Conservation (phyloP, 2,113 vertebrate species). For the Monopterus albus region DNA sequence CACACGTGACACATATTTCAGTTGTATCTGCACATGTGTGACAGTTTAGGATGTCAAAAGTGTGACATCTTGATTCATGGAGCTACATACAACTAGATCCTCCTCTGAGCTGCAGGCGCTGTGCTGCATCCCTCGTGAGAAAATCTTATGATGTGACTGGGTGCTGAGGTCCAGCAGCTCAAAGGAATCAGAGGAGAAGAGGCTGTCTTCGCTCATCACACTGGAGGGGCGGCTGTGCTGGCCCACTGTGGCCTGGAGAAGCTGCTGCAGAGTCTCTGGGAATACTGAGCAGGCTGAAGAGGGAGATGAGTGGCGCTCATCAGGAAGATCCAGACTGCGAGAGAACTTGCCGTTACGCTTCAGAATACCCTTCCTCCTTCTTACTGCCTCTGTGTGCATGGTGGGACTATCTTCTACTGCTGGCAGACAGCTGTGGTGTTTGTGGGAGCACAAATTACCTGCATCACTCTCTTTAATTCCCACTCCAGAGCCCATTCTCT, state of each 20-base stretch:
- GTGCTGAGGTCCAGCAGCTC: conserved; percentile 79
- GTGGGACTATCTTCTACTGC: conserved; percentile 51
- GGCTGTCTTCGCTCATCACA: conserved; percentile 82
- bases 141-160: conserved; percentile 66
- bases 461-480: conserved; percentile 25
- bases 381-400: conserved; percentile 64
- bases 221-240: conserved; percentile 78
- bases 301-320: conserved; percentile 28
- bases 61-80: too few relatives aligned
- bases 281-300: conserved; percentile 37
- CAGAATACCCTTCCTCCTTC: conserved; percentile 82
- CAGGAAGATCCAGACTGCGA: conserved; percentile 78
- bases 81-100: conserved; percentile 36
- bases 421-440: conserved; percentile 21
- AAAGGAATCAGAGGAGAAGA: conserved; percentile 83
- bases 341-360: conserved; percentile 85
- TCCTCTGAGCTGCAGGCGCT: conserved; percentile 75
- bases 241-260: conserved; percentile 55
- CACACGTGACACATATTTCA: too few relatives aligned
- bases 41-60: too few relatives aligned
- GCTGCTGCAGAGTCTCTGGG: conserved; percentile 73
- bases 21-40: conserved; percentile 10
- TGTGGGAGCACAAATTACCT: conserved; percentile 20
- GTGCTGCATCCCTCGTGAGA: conserved; percentile 51
- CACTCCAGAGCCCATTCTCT: conserved; percentile 43